These are phyloP conservation scores for Hypercompe scribonia DNA, from an alignment of 2,888 invertebrate genomes.

Conservation along the genomic window DNA sequence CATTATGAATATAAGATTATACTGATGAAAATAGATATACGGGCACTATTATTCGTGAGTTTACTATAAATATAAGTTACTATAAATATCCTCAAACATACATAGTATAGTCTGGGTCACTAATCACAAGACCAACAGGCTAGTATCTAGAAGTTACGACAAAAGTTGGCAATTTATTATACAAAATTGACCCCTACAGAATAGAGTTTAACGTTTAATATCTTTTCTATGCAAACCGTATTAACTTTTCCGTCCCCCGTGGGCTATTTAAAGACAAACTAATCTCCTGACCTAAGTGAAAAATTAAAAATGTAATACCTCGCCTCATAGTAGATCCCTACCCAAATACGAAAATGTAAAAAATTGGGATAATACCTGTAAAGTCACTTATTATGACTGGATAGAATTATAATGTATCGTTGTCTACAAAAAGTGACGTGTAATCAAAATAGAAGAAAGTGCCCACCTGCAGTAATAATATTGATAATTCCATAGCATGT, in stretches of 20 bases:
- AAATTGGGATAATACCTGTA: slow-evolving; percentile 28
- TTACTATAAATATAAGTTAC: too few relatives aligned
- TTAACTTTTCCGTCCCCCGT: slow-evolving; percentile 57
- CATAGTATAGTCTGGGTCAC: neutral
- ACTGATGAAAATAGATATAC: too few relatives aligned
- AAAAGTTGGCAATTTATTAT: slow-evolving; percentile 26
- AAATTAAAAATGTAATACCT: slow-evolving; percentile 71
- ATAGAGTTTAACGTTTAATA: slow-evolving; percentile 40
- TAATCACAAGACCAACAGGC: neutral
- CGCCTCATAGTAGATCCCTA: slow-evolving; percentile 52
- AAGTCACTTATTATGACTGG: slow-evolving; percentile 27
- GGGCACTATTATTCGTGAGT: too few relatives aligned
- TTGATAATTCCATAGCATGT: neutral
- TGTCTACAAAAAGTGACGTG: neutral
- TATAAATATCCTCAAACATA: too few relatives aligned
- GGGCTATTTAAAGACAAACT: slow-evolving; percentile 59
- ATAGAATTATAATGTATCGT: neutral
- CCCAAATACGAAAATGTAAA: slow-evolving; percentile 39
- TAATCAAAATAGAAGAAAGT: neutral
- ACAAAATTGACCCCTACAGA: slow-evolving; percentile 19
- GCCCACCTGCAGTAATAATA: neutral
- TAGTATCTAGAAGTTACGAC: neutral
- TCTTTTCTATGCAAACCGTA: slow-evolving; percentile 66
- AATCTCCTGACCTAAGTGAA: slow-evolving; percentile 64
- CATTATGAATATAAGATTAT: too few relatives aligned